Evolutionary conservation across 1,140 invertebrate genomes (phyloP), one percentile per base, ranked within the genome.

Genomic region (Papilio machaon): DNA sequence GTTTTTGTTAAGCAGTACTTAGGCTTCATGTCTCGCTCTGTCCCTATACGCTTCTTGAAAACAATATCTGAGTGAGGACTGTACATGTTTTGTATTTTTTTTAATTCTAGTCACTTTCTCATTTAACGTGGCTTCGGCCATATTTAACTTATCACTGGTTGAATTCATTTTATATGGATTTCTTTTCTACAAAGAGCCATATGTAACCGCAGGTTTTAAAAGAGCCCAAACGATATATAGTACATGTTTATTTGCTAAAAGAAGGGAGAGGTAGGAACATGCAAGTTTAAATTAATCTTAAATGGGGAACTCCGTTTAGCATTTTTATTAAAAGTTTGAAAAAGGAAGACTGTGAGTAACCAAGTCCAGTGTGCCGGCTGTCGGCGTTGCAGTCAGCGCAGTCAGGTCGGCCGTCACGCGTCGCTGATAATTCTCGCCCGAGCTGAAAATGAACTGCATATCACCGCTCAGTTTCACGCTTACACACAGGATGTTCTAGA

Each of bases 371-470:
- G n/a, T 35, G 15, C 52, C 30, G 23, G 23, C 23, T 35, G 15
- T 13, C 30, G 23, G 30, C 11, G 54, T 19, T 58, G 54, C 54
- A 58, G 54, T 58, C 54, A 19, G n/a, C 54, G 54, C 54, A 38
- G 80, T 49, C 64, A 80, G 43, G 47, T 73, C 76, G 82, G 82
- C 64, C 86, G 85, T 87, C 88, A 89, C 88, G 88, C 89, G 86
- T 91, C 89, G 87, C 86, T 89, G 88, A 85, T 89, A 86, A 89
- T 89, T 87, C 84, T 76, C 82, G 84, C 81, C 83, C 82, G 85
- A 82, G 85, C 87, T 86, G 85, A 86, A 86, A 89, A 89, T 89
- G 87, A 87, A 85, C 84, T 86, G 89, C 85, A 83, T 89, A 90
- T 89, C 87, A 89, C 89, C 84, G 84, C 86, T 85, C 75, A 84